Base-by-base conservation (phyloP, 2,797 vertebrate species). In the Alauda arvensis region DNA sequence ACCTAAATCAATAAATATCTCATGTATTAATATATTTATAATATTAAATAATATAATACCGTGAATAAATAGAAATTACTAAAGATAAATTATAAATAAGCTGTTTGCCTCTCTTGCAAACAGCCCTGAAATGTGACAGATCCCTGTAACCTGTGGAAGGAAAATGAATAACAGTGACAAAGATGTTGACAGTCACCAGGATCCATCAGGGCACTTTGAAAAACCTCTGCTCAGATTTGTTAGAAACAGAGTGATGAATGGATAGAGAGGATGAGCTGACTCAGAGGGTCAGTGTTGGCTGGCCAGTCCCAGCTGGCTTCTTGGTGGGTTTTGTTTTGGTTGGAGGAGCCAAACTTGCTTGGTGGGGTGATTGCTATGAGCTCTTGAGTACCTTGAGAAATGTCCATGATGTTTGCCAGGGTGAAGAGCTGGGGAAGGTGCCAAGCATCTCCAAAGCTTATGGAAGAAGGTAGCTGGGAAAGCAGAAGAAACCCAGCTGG, bases 211-310 rank as follows among this genome's bases (percentile, higher is more conserved):
- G 28, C 18, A 34, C 42, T 83, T 77, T 25, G 46, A 68, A 63
- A 77, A 85, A 56, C 8, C 9, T 77, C 34, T 68, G 26, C 46
- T 92, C 53, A 75, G 68, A n/a, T 48, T 24, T 49, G 52, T n/a
- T 65, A 45, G 59, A 55, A 91, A 60, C 21, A 13, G 46, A 45
- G 18, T 12, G 52, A 33, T 55, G 9, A 12, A 31, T 9, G 23
- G 48, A 33, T 31, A 8, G 24, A 25, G 55, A 62, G 57, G 16
- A 48, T 62, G 65, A 59, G 17, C 18, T 3, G 1, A 8, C 19
- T 67, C 6, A 2, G 53, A 56, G 42, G 31, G 33, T 39, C 42
- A 33, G 0, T 0, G 0, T 6, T 52, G 83, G 52, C 37, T 74
- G 39, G 40, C 23, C 39, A 33, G 18, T 69, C 65, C 26, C 42